These are phyloP conservation scores for Schlechtendalia chinensis DNA, from an alignment of 1,140 invertebrate genomes.

Conservation along the genomic window DNA sequence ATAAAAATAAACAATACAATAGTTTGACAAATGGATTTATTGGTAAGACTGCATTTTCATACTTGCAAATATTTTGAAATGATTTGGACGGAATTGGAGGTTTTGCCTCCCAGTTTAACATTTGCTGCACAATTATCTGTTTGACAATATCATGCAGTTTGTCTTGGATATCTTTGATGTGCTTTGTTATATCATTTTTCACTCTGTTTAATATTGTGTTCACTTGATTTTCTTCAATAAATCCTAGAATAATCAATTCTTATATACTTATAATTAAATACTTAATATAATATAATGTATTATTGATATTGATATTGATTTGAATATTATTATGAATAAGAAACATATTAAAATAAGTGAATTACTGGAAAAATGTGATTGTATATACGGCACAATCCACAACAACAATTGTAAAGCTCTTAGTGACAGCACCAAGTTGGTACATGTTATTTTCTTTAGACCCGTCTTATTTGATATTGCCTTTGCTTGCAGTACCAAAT, in stretches of 20 bases:
- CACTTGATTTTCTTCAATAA: slow-evolving; percentile 52
- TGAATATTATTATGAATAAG: not conserved
- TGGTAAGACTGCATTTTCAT: slow-evolving; percentile 40
- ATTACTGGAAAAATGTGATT: slow-evolving; percentile 64
- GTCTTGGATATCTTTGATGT: slow-evolving; percentile 85
- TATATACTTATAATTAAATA: too few species aligned
- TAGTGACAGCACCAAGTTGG: slow-evolving; percentile 88
- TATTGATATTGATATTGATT: not conserved
- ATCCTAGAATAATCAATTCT: slow-evolving; percentile 49
- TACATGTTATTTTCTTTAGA: slow-evolving; percentile 93
- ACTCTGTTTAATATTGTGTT: slow-evolving; percentile 52
- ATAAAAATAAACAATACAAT: not conserved
- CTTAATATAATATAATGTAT: not conserved
- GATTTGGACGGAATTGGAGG: slow-evolving; percentile 91
- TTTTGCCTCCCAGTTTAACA: slow-evolving; percentile 85
- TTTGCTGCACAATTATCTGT: slow-evolving; percentile 73
- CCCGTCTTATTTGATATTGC: slow-evolving; percentile 87
- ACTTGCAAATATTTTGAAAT: slow-evolving; percentile 83
- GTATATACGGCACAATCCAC: slow-evolving; percentile 72
- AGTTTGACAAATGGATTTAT: not conserved
- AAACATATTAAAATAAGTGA: not conserved
- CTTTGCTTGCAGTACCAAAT: slow-evolving; percentile 91
- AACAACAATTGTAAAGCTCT: slow-evolving; percentile 80
- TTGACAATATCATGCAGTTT: slow-evolving; percentile 89
- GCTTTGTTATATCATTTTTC: slow-evolving; percentile 57